These are phyloP conservation scores for Cephalotes varians DNA, from an alignment of 2,888 invertebrate species.

Conservation along the genomic window DNA sequence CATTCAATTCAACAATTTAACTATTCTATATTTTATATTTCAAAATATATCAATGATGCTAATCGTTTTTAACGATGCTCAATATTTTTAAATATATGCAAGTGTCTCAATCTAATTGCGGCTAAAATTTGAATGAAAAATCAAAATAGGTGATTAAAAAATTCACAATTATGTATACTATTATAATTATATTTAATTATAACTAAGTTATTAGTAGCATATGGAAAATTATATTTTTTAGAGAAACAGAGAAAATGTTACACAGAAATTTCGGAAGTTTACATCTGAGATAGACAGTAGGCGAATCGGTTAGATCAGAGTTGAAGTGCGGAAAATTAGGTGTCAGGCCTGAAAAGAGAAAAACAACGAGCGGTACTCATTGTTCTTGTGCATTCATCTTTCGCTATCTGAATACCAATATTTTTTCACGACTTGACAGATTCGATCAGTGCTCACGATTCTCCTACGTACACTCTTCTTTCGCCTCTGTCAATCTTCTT, in stretches of 20 bases:
- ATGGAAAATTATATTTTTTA: constrained; percentile 8
- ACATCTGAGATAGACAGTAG: constrained; percentile 68
- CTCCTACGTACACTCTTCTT: constrained; percentile 16
- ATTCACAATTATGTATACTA: background rate
- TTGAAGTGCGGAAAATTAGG: constrained; percentile 80
- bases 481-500: constrained; percentile 58
- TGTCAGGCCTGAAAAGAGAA: constrained; percentile 71
- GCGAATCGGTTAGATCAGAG: constrained; percentile 77
- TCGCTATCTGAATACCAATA: constrained; percentile 69
- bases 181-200: background rate
- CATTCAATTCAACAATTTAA: background rate
- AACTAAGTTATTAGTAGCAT: background rate
- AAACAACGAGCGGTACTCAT: constrained; percentile 70
- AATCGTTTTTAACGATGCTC: background rate
- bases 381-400: constrained; percentile 73
- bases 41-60: background rate
- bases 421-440: constrained; percentile 75
- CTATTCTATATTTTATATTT: background rate
- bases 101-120: background rate
- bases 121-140: background rate
- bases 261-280: constrained; percentile 52
- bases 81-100: background rate
- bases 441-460: constrained; percentile 72
- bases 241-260: constrained; percentile 44
- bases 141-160: background rate